Conservation (phyloP, 2,888 invertebrate genomes). For the Clivina fossor region DNA sequence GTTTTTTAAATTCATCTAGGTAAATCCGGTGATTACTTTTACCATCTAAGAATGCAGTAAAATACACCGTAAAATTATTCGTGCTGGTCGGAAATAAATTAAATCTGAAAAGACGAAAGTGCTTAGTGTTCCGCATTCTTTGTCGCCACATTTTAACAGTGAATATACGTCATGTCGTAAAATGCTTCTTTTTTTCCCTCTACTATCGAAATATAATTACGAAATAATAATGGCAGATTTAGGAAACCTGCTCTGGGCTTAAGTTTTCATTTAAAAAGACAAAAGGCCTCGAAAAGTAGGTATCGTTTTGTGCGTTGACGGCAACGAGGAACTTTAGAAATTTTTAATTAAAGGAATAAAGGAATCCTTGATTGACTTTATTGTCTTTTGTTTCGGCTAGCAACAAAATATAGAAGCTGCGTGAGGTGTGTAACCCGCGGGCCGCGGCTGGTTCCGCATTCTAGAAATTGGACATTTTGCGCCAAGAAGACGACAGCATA, state of each 20-base stretch:
- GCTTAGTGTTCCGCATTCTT: no score
- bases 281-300: constrained; percentile 23
- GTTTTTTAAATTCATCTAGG: constrained; percentile 17
- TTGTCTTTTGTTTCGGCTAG: constrained; percentile 24
- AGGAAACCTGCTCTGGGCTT: constrained; percentile 24
- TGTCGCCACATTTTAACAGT: no score
- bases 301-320: constrained; percentile 27
- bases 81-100: constrained; percentile 18
- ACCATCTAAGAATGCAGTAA: neutral
- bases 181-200: neutral
- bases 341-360: constrained; percentile 33
- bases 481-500: no score
- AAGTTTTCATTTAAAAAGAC: constrained; percentile 29
- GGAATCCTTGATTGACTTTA: constrained; percentile 31
- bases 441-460: no score
- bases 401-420: constrained; percentile 23
- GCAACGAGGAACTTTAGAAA: constrained; percentile 21
- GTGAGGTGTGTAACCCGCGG: constrained; percentile 6
- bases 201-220: constrained; percentile 7
- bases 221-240: constrained; percentile 29
- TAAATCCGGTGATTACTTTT: constrained; percentile 11
- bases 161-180: no score
- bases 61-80: constrained; percentile 13
- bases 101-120: constrained; percentile 17
- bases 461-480: no score